These are phyloP conservation scores for Eledone cirrhosa DNA, from an alignment of 2,888 invertebrate species.

Conservation along the genomic window DNA sequence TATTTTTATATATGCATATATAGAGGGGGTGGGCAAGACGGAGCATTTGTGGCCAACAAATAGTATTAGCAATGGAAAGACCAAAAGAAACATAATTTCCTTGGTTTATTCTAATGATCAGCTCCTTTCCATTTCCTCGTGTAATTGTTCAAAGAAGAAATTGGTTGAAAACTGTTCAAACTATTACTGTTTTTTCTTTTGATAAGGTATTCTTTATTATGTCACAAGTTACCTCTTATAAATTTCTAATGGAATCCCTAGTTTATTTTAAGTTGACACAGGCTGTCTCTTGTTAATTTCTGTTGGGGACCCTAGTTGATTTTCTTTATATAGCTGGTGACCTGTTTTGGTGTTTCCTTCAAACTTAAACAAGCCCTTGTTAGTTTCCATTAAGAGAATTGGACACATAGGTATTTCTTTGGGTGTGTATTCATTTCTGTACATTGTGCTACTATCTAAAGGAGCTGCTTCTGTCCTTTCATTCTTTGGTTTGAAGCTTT, in stretches of 20 bases:
- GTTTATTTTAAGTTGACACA: background rate
- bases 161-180: too few relatives aligned
- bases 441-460: conserved; percentile 64
- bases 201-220: too few relatives aligned
- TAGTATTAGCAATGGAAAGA: too few relatives aligned
- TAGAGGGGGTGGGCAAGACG: too few relatives aligned
- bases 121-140: too few relatives aligned
- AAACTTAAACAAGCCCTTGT: conserved; percentile 47
- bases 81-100: too few relatives aligned
- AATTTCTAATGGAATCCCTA: too few relatives aligned
- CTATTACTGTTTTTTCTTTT: too few relatives aligned
- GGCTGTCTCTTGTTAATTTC: background rate
- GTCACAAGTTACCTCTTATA: background rate
- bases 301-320: background rate
- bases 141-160: too few relatives aligned
- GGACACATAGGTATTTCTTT: conserved; percentile 60
- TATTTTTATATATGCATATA: too few relatives aligned
- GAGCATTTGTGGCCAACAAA: too few relatives aligned
- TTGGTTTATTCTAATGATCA: too few relatives aligned
- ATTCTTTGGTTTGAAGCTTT: conserved; percentile 52
- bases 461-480: conserved; percentile 51
- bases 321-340: background rate
- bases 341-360: conserved; percentile 3
- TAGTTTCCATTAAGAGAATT: conserved; percentile 57
- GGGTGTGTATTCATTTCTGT: conserved; percentile 59